These are phyloP conservation scores for Murina feae DNA, from an alignment of 2,113 vertebrate genomes.

Conservation along the genomic window DNA sequence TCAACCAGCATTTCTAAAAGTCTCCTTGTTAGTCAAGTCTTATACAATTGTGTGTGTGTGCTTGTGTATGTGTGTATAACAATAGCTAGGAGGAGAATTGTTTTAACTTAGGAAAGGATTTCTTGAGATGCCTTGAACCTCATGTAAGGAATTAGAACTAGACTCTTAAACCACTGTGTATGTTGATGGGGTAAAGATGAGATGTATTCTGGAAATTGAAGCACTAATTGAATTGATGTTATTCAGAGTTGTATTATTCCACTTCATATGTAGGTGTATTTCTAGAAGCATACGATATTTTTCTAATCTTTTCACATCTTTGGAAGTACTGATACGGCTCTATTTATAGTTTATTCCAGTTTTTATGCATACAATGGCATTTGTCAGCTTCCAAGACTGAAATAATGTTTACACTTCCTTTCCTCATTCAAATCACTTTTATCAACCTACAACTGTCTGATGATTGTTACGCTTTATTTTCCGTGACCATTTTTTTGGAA, in stretches of 20 bases:
- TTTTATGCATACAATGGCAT: background rate
- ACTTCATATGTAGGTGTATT: background rate
- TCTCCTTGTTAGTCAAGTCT: background rate
- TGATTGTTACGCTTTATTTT: background rate
- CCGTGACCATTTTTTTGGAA: background rate
- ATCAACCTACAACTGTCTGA: background rate
- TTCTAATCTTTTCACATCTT: background rate
- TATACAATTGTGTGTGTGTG: background rate
- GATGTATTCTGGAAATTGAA: background rate
- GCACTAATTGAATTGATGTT: background rate
- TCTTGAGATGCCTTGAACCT: background rate
- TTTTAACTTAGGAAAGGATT: background rate
- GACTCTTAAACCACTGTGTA: background rate
- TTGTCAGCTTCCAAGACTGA: background rate
- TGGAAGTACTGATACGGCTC: background rate
- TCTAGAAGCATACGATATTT: background rate
- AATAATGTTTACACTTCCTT: background rate
- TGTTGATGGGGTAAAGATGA: background rate
- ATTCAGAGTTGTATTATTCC: background rate
- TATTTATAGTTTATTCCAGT: background rate
- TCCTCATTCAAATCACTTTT: background rate
- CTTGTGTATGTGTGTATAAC: background rate
- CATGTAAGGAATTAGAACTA: background rate
- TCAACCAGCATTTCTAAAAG: background rate
- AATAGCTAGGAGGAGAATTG: background rate